Evolutionary conservation across 1,140 invertebrate genomes (phyloP), one percentile per base, ranked within the genome.

Genomic region (Contarinia nasturtii): DNA sequence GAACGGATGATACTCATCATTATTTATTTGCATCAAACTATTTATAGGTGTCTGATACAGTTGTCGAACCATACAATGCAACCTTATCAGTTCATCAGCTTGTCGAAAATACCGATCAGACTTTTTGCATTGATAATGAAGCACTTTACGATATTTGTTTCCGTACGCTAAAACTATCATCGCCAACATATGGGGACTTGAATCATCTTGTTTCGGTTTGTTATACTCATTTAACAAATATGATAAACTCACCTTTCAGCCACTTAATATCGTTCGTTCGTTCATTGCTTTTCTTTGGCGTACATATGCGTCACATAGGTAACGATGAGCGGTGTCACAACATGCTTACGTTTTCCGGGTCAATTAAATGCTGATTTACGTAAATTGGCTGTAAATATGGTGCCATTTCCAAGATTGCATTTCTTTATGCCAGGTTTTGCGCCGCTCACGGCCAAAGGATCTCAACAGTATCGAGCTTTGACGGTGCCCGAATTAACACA

Each of bases 381-480:
- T 46, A 96, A 96, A 72, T 63, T 96, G 52, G 92, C 92, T 22
- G 92, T 38, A 38, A 38, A 38, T 17, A 38, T 38, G 81, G 36
- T 38, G 36, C 36, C 36, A 5, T 38, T 38, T 72, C 92, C 92
- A 37, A 79, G 92, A 58, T 75, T 96, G 21, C 91, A 96, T 65
- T 96, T 96, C 76, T 96, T 93, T 66, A 92, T 92, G 78, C 90
- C 91, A 33, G 91, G 91, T 12, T 96, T 95, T 63, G 91, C 90
- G 8, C 91, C 92, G 11, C 72, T 96, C 1, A 93, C 90, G 12
- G 86, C 88, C 38, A 75, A 89, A 52, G 80, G 85, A 12, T 79
- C 75, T 52, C 83, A 87, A 56, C 83, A 87, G 49, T 92, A 92
- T 66, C 69, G 81, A 49, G 82, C 85, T 0, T 66, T 87, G 2